Base-by-base conservation (phyloP, 2,888 invertebrate genomes). In the Ophion ellenae region DNA sequence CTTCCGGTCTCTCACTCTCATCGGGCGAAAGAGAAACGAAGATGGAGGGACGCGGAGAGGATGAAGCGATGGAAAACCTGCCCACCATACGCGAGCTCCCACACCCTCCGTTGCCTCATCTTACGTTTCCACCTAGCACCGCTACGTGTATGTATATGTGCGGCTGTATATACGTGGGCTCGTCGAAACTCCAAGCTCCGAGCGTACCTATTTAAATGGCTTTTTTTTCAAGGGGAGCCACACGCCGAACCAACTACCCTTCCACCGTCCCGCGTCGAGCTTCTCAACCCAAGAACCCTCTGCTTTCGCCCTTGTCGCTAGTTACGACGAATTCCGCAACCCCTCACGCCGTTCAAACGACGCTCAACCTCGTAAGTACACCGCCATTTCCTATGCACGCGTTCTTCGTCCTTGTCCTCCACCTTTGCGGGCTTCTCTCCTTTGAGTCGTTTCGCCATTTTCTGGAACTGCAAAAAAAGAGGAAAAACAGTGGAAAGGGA, bases 141-240 rank as follows among this genome's bases (percentile, higher is more conserved):
- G 32, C 28, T 67, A 78, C 59, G 40, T 69, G 7, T 61, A 69
- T 67, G 73, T 78, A 59, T 59, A 36, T 32, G 28, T 77, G 7
- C 45, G 36, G 57, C 57, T 71, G 47, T 63, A 17, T 76, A 69
- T 81, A 66, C 75, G 77, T 64, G 75, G 28, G 74, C 79, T 86
- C 90, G 89, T 91, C 89, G 88, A 90, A 53, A 88, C 87, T 87
- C 89, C 57, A 91, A 90, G 89, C 91, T 91, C 91, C 81, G 87
- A 89, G 89, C 91, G 91, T 92, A 92, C 92, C 93, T 93, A 93
- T 93, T 93, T 93, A 93, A 93, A 93, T 92, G 91, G 92, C 92
- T 93, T 93, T 92, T 92, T 92, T 53, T 93, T 92, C 89, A 90
- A 92, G 92, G 92, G 92, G 91, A 92, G 87, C 88, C 88, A 28